Evolutionary conservation across 2,888 invertebrate genomes (phyloP).

Genomic region (Dryobotodes eremita): DNA sequence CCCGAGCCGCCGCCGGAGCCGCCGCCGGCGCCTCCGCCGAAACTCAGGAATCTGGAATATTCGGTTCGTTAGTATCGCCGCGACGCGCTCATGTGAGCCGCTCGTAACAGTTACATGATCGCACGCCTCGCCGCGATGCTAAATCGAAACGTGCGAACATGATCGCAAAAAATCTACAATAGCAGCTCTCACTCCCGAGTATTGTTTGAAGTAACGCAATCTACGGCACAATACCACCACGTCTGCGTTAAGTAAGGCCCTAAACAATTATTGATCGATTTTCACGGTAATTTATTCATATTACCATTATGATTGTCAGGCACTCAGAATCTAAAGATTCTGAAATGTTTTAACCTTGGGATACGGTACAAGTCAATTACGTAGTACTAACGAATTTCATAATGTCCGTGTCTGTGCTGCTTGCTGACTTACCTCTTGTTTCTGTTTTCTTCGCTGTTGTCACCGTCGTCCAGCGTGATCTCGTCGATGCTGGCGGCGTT

Average conservation of each 20-base stretch:
- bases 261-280: constrained; percentile 15
- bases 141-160: constrained; percentile 84
- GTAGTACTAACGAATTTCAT: not conserved
- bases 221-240: constrained; percentile 4
- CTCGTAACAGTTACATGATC: constrained; percentile 74
- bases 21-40: constrained; percentile 89
- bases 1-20: constrained; percentile 94
- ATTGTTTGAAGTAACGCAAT: constrained; percentile 47
- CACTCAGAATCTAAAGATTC: constrained; percentile 3
- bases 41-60: constrained; percentile 91
- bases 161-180: constrained; percentile 77
- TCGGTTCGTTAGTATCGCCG: constrained; percentile 26
- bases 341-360: constrained; percentile 2
- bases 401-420: not conserved
- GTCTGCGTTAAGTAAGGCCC: constrained; percentile 3
- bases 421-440: constrained; percentile 92
- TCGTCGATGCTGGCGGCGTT: constrained; percentile 93
- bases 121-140: constrained; percentile 65
- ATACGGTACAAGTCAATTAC: not conserved
- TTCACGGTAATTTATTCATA: constrained; percentile 14
- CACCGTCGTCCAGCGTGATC: constrained; percentile 93
- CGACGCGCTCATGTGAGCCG: not conserved
- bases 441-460: constrained; percentile 94
- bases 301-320: constrained; percentile 2
- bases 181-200: constrained; percentile 57